A percentile compares a stretch with the other conserved stretches of the same genome.
phyloP scores from a whole-genome alignment of 2,113 vertebrate genomes.

The Himantopus leucocephalus region DNA sequence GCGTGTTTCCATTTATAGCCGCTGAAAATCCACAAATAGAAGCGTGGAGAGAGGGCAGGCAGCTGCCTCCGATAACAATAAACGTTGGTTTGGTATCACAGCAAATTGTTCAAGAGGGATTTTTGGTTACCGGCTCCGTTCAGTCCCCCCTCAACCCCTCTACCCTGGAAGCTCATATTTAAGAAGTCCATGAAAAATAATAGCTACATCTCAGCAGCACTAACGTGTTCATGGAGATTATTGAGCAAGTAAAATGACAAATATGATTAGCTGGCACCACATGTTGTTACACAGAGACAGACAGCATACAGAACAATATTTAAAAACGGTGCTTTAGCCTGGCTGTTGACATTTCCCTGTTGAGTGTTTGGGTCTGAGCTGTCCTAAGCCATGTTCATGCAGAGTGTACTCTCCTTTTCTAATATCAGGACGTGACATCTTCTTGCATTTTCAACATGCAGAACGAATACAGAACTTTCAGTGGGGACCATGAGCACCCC shows the following conservation, averaged over 20 bases:
- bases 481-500: not conserved
- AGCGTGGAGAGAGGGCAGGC: slow-evolving; percentile 76
- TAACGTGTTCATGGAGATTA: not conserved
- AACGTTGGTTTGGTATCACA: slow-evolving; percentile 62
- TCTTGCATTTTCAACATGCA: not conserved
- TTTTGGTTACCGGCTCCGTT: slow-evolving; percentile 12
- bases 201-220: not conserved
- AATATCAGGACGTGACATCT: not conserved
- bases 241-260: not conserved
- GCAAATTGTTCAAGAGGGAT: slow-evolving; percentile 26
- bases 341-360: not conserved
- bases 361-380: not conserved
- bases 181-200: not conserved
- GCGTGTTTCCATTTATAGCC: slow-evolving; percentile 93
- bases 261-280: not conserved
- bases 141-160: not conserved
- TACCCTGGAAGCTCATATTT: not conserved
- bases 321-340: not conserved
- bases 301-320: not conserved
- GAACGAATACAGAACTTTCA: not conserved
- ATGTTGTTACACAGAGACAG: not conserved
- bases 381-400: not conserved
- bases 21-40: slow-evolving; percentile 88
- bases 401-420: not conserved
- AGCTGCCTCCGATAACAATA: slow-evolving; percentile 82